Base-by-base conservation (phyloP, 2,797 vertebrate genomes). In the Ficedula albicollis region DNA sequence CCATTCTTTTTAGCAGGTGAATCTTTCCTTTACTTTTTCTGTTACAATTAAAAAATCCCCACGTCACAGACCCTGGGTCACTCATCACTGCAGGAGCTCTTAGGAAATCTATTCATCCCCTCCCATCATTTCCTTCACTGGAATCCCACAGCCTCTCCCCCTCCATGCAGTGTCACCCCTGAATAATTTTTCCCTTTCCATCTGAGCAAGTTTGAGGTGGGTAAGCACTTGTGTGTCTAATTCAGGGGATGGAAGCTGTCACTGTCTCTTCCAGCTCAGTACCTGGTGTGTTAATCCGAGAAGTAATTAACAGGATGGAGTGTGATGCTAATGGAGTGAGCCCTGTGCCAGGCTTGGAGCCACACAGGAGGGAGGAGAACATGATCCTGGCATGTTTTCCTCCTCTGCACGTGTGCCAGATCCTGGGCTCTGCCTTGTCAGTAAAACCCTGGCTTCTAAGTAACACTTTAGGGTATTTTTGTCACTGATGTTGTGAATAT, bases 301-400 rank as follows among this genome's bases (percentile, higher is more conserved):
- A 36, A 90, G 73, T 67, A 75, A 94, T 87, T 95, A 95, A 68
- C 34, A 87, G 88, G 44, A 48, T 59, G 62, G 46, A 93, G 69
- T 11, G 3, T 52, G 29, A 29, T 18, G 17, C 44, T 63, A 60
- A 46, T 5, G 9, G 41, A 84, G 23, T 1, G 7, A 93, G 66
- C 51, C 8, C 30, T 7, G 23, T 92, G 66, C 84, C 76, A 81
- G 58, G 21, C 73, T 77, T 78, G 69, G 62, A 88, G 36, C 48
- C 43, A 38, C 62, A 15, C 13, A 62, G 49, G 36, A 86, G 62
- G 49, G 44, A 74, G 62, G 32, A 13, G 75, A 90, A 58, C 23
- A 6, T 1, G 38, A 43, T 72, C 54, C 56, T 70, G 54, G 51
- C 2, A 1, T 6, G 52, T 56, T 84, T 78, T 66, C 34, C 74